phyloP scores from a whole-genome alignment of 2,797 vertebrate species.

The Acanthurus tractus region DNA sequence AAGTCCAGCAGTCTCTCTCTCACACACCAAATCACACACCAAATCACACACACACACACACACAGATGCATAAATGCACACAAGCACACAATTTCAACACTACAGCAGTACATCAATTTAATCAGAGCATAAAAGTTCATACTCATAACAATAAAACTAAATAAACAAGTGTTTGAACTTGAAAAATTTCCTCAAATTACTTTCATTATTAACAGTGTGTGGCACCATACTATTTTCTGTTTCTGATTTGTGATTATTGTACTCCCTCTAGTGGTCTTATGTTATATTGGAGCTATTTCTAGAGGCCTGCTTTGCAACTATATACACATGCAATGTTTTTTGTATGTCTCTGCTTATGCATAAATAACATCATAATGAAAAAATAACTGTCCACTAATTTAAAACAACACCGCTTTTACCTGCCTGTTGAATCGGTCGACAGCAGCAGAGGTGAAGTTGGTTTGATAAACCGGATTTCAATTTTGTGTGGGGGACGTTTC shows the following conservation, averaged over 20 bases:
- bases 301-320: neutral
- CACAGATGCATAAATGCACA: conserved; percentile 32
- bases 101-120: neutral
- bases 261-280: conserved; percentile 79
- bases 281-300: conserved; percentile 30
- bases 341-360: neutral
- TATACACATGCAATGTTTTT: neutral
- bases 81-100: conserved; percentile 46
- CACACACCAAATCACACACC: conserved; percentile 44
- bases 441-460: conserved; percentile 10
- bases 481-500: conserved; percentile 54
- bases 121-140: neutral
- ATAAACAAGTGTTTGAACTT: neutral
- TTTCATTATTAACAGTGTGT: neutral
- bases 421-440: conserved; percentile 1
- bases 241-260: conserved; percentile 68
- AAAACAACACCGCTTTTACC: neutral
- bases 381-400: neutral
- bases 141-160: neutral
- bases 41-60: conserved; percentile 34
- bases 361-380: neutral
- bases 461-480: conserved; percentile 30
- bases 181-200: neutral
- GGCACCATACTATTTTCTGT: neutral
- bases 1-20: conserved; percentile 70